A percentile compares a stretch with the other conserved stretches of the same genome.
phyloP scores from a whole-genome alignment of 2,113 vertebrate species.

The Prochilodus magdalenae region DNA sequence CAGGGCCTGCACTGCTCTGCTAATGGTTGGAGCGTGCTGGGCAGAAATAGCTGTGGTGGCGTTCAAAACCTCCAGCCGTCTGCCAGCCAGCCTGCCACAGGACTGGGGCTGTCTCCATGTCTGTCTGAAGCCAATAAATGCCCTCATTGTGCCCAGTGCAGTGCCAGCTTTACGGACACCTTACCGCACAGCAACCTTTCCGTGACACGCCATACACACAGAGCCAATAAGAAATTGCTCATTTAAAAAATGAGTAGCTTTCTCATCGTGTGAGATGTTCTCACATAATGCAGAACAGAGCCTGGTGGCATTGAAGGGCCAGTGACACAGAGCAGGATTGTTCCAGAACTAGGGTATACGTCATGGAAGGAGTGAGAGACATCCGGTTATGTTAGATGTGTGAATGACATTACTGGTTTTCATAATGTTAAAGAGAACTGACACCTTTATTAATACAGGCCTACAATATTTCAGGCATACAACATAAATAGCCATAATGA shows the following conservation, averaged over 20 bases:
- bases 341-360: not conserved
- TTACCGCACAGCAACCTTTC: not conserved
- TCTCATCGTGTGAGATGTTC: not conserved
- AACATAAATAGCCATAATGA: not conserved
- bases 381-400: not conserved
- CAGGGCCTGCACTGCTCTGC: constrained; percentile 61
- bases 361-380: constrained; percentile 21
- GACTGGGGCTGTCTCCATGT: constrained; percentile 56
- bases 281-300: not conserved
- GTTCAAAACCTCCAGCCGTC: constrained; percentile 62
- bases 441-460: not conserved
- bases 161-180: constrained; percentile 54
- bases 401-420: not conserved
- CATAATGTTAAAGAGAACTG: not conserved
- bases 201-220: not conserved
- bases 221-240: constrained; percentile 4
- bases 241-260: not conserved
- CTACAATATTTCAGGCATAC: not conserved
- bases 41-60: constrained; percentile 68
- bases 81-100: constrained; percentile 59
- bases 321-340: not conserved
- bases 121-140: constrained; percentile 56
- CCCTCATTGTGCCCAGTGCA: constrained; percentile 48
- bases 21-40: constrained; percentile 71
- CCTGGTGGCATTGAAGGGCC: not conserved